phyloP scores from a whole-genome alignment of 2,888 invertebrate species.

The Tetheella fluctuosa region DNA sequence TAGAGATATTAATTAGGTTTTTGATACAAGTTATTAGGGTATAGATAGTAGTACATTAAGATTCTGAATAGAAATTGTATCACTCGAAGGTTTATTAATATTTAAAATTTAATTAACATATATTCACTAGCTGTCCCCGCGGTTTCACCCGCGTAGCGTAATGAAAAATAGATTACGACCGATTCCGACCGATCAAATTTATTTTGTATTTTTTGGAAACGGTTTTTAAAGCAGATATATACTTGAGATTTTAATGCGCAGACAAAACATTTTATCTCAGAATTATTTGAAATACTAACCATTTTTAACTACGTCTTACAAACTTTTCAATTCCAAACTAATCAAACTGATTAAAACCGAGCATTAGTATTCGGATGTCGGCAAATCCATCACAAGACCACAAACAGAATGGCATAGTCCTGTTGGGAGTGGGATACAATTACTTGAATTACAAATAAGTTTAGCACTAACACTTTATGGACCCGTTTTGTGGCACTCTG shows the following conservation, averaged over 20 bases:
- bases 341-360: constrained; percentile 3
- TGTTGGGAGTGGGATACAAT: neutral
- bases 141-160: no score
- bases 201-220: no score
- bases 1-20: neutral
- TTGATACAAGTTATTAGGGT: neutral
- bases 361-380: constrained; percentile 2
- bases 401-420: neutral
- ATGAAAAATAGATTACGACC: no score
- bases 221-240: no score
- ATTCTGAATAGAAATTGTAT: no score
- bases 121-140: no score
- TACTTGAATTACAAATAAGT: neutral
- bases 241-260: no score
- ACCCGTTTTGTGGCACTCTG: neutral
- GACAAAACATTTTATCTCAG: neutral
- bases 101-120: no score
- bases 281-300: neutral
- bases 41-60: neutral
- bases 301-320: no score
- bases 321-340: neutral
- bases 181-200: no score
- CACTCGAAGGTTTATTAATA: no score
- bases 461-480: neutral
- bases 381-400: neutral